Evolutionary conservation across 2,113 vertebrate genomes (phyloP), one percentile per base, ranked within the genome.

Genomic region (Gallinago paraguaiae): DNA sequence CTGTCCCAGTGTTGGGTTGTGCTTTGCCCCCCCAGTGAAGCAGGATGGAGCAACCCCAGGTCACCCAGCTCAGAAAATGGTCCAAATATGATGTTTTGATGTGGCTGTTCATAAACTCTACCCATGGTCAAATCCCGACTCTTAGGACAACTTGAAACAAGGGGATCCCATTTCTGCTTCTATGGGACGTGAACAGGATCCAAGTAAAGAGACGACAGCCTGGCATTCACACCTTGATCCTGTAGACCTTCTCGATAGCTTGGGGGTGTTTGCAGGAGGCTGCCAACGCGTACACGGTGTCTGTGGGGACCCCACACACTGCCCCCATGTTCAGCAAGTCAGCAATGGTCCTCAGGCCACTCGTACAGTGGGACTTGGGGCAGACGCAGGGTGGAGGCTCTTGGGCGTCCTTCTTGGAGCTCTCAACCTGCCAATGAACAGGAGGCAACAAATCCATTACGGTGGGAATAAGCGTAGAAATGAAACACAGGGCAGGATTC

Each of bases 271-370:
- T 99, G 98, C 99, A 99, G 87, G 99, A 99, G 63, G 98, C 99
- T 28, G 98, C 98, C 92, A 99, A 78, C 33, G 98, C 99, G 4
- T 99, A 99, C 18, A 99, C 99, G 0, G 99, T 99, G 94, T 99
- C 99, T 1, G 99, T 99, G 4, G 98, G 99, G 53, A 99, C 98
- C 39, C 98, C 98, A 14, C 99, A 99, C 5, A 99, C 98, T 0
- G 97, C 98, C 17, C 98, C 98, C 3, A 92, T 86, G 51, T 98
- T 98, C 85, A 99, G 94, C 89, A 98, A 69, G 19, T 95, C 96
- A 11, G 98, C 98, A 2, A 99, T 99, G 86, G 96, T 96, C 82
- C 98, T 89, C 60, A 99, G 91, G 24, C 98, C 95, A 7, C 98
- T 98, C 11, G 99, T 99, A 65, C 96, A 95, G 75, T 96, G 97